phyloP scores from a whole-genome alignment of 2,888 invertebrate genomes.

The Dascillus cervinus region DNA sequence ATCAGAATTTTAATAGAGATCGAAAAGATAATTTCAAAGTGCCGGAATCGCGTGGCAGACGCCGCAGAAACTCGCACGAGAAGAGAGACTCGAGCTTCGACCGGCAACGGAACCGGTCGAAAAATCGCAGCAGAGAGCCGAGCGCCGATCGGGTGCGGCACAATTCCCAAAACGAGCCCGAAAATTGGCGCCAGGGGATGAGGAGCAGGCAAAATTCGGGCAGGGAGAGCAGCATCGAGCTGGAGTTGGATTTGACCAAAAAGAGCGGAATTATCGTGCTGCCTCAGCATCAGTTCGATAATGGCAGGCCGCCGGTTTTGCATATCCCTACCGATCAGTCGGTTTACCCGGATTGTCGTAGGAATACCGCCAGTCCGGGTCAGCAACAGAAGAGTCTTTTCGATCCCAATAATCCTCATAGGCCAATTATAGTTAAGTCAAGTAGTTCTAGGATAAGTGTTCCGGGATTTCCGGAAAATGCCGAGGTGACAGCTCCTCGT shows the following conservation, averaged over 20 bases:
- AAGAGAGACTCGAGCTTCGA: constrained; percentile 19
- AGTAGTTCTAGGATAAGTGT: constrained; percentile 33
- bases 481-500: constrained; percentile 25
- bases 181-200: constrained; percentile 41
- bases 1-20: constrained; percentile 24
- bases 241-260: constrained; percentile 16
- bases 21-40: constrained; percentile 31
- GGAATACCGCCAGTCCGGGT: constrained; percentile 17
- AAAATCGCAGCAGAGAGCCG: constrained; percentile 30
- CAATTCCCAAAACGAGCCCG: constrained; percentile 29
- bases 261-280: constrained; percentile 37
- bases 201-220: constrained; percentile 25
- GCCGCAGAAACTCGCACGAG: constrained; percentile 21
- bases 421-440: constrained; percentile 62
- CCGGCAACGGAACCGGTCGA: constrained; percentile 18
- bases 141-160: constrained; percentile 33
- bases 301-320: constrained; percentile 17
- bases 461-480: constrained; percentile 34
- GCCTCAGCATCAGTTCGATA: constrained; percentile 23
- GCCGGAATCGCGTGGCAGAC: constrained; percentile 24
- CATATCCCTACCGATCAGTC: constrained; percentile 19
- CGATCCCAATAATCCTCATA: constrained; percentile 59
- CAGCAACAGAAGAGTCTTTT: constrained; percentile 48
- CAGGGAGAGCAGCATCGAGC: constrained; percentile 16
- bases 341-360: constrained; percentile 16